Evolutionary conservation across 2,888 invertebrate species (phyloP), one percentile per base, ranked within the genome.

Genomic region (Exephanes ischioxanthus): DNA sequence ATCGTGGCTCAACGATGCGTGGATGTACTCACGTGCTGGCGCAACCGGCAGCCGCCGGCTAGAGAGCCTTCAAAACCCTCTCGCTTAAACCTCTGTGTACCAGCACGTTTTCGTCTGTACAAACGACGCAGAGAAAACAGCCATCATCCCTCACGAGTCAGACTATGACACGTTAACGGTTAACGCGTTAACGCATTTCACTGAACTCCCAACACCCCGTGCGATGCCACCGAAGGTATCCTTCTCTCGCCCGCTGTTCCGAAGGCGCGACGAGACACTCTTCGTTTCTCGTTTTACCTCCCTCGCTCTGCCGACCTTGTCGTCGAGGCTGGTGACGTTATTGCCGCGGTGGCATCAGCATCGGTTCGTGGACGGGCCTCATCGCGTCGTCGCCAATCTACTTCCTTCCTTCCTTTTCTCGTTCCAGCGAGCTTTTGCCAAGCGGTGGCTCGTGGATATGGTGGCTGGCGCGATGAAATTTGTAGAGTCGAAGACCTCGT

Each of bases 1-100:
- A 93, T 92, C 91, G 89, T 87, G 86, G 88, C 81, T 89, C 90
- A 92, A 88, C 91, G 90, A 90, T 88, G 91, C 91, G 90, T 90
- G 86, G 87, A 77, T 86, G 19, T 55, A 76, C 70, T 79, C 79
- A 55, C 70, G 68, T 83, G 76, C 78, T 76, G 6, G n/a, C 58
- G 67, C 68, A 48, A 48, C 45, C 45, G 51, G 68, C 70, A 67
- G 41, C 48, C 75, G 71, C 55, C 19, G 76, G 76, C 61, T 70
- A 75, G 63, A 75, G 75, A 48, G 63, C 63, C 77, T 71, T 71
- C 70, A 41, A 41, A 48, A 6, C 48, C 30, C 53, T 63, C 82
- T 78, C 77, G 72, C 63, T 78, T 73, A 19, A 76, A 72, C 79
- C 22, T 48, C 53, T n/a, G 53, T 63, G 71, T 72, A 75, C 75